A percentile compares a stretch with the other conserved stretches of the same genome.
phyloP scores from a whole-genome alignment of 2,113 vertebrate species.

The Leucosticte australis region DNA sequence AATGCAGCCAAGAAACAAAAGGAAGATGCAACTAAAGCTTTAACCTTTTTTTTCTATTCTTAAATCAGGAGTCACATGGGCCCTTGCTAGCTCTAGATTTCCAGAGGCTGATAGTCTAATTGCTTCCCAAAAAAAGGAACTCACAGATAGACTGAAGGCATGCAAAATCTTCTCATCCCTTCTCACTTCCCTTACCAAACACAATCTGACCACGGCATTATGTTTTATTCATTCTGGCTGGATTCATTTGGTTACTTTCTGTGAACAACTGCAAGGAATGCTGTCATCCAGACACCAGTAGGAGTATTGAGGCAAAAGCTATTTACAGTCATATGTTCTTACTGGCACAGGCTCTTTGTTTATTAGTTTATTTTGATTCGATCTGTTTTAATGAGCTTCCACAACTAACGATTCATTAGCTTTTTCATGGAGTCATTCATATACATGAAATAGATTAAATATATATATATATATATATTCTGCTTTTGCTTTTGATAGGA shows the following conservation, averaged over 20 bases:
- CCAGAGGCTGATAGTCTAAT: conserved; percentile 44
- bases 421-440: not conserved
- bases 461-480: not conserved
- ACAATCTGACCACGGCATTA: not conserved
- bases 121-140: not conserved
- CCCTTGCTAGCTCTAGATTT: conserved; percentile 37
- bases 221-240: not conserved
- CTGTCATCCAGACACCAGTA: not conserved
- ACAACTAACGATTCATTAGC: not conserved
- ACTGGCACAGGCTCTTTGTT: not conserved
- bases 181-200: not conserved
- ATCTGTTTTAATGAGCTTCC: not conserved
- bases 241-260: not conserved
- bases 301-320: not conserved
- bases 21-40: conserved; percentile 40
- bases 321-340: not conserved
- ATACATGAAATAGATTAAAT: not conserved
- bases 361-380: not conserved
- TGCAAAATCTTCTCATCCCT: not conserved
- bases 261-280: not conserved
- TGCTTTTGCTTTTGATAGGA: not conserved
- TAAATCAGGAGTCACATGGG: conserved; percentile 33
- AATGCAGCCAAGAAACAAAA: conserved; percentile 50
- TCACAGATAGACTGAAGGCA: not conserved
- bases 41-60: conserved; percentile 39